Percentiles rank a stretch among this genome's conserved stretches.
phyloP scores from a whole-genome alignment of 2,113 vertebrate genomes.

The Heterotis niloticus region DNA sequence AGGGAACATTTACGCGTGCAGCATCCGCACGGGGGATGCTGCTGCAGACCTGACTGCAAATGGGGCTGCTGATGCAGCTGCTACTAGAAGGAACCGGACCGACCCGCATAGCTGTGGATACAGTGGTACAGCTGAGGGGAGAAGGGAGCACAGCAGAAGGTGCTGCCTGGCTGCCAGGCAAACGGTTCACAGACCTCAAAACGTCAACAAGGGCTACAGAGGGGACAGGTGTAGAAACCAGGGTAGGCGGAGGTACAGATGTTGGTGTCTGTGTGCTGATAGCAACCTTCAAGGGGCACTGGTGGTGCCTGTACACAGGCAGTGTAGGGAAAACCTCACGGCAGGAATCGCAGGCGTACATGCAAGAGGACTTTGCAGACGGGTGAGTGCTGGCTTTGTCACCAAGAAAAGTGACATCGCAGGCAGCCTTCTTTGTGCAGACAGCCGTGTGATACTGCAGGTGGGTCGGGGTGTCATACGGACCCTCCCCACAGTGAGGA shows the following conservation, averaged over 20 bases:
- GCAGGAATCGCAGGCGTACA: constrained; percentile 51
- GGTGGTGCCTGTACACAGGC: constrained; percentile 38
- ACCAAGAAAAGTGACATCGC: constrained; percentile 36
- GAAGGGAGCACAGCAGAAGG: background rate
- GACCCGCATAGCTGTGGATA: background rate
- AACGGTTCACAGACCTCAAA: background rate
- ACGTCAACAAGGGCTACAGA: background rate
- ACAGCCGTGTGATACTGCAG: constrained; percentile 38
- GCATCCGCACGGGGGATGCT: background rate
- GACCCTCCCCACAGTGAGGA: constrained; percentile 48
- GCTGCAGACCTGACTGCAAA: background rate
- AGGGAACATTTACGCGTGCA: constrained; percentile 1
- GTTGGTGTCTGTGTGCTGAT: background rate
- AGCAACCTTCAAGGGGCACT: constrained; percentile 41
- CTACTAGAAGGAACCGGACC: background rate
- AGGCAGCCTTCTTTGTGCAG: constrained; percentile 35
- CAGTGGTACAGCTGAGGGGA: background rate
- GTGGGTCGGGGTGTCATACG: constrained; percentile 33
- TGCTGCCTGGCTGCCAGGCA: background rate
- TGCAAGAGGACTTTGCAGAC: constrained; percentile 12
- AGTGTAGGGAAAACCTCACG: constrained; percentile 48
- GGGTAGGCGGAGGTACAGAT: constrained; percentile 1
- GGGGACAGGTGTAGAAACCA: constrained; percentile 27
- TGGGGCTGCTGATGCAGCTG: background rate
- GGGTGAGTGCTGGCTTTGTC: constrained; percentile 41